Evolutionary conservation across 2,113 vertebrate species (phyloP).

Genomic region (Vulpes vulpes): DNA sequence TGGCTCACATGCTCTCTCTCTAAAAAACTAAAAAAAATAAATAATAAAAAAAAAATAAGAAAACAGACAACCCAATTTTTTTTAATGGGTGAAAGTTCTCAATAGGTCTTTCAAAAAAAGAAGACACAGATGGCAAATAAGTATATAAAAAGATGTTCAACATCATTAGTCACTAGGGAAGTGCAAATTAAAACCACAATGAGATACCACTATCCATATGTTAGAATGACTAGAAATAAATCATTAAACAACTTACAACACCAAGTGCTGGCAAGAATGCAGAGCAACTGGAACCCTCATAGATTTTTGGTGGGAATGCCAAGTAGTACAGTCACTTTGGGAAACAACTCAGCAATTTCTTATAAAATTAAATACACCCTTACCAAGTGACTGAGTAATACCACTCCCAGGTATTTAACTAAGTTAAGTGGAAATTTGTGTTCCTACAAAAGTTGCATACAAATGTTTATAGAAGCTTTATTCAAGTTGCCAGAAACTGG

Average conservation of each 20-base stretch:
- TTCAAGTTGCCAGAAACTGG: neutral
- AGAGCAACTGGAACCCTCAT: neutral
- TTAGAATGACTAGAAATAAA: neutral
- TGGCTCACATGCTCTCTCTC: neutral
- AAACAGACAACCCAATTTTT: neutral
- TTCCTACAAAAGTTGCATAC: neutral
- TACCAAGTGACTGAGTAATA: neutral
- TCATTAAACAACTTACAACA: neutral
- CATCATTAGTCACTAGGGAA: neutral
- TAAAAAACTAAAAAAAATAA: neutral
- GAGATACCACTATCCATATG: neutral
- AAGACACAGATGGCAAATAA: neutral
- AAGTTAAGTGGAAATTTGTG: neutral
- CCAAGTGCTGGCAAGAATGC: neutral
- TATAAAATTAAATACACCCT: neutral
- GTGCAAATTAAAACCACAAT: neutral
- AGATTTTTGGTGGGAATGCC: neutral
- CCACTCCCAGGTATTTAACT: neutral
- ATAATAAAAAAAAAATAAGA: neutral
- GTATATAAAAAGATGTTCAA: neutral
- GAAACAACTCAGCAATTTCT: neutral
- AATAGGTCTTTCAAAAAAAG: neutral
- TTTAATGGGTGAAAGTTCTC: neutral
- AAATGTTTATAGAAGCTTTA: neutral
- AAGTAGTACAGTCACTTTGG: neutral